These are phyloP conservation scores for Gephyroberyx darwinii DNA, from an alignment of 2,797 vertebrate genomes.

Conservation along the genomic window DNA sequence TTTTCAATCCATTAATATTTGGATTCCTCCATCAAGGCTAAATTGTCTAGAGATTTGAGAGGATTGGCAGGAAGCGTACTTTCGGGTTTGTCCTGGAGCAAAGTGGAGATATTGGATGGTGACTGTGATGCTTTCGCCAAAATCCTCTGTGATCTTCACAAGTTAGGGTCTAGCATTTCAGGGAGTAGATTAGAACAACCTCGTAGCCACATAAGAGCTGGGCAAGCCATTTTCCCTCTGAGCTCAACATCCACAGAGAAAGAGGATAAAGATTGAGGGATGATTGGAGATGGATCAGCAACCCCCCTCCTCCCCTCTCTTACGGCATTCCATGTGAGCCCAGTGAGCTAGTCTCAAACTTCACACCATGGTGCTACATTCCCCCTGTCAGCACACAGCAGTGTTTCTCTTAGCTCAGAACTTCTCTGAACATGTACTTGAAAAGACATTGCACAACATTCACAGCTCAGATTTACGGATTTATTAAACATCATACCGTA, in stretches of 20 bases:
- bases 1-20: too few species aligned
- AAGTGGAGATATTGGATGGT: neutral
- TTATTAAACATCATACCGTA: too few species aligned
- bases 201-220: neutral
- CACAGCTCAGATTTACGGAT: too few species aligned
- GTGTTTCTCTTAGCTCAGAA: too few species aligned
- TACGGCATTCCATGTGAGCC: neutral
- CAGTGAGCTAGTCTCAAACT: constrained; percentile 19
- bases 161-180: neutral
- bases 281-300: neutral
- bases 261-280: neutral
- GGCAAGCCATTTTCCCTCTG: neutral
- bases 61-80: neutral
- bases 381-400: constrained; percentile 17
- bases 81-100: neutral
- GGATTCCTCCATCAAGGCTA: neutral
- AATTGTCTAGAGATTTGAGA: neutral
- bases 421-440: too few species aligned
- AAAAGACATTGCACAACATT: too few species aligned
- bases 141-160: constrained; percentile 7
- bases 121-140: neutral
- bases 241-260: constrained; percentile 3
- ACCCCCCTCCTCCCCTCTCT: neutral
- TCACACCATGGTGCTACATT: constrained; percentile 57
- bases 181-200: neutral